Percentiles rank a stretch among this genome's conserved stretches.
Evolutionary conservation across 2,113 vertebrate species (phyloP).

Genomic region (Ondatra zibethicus): DNA sequence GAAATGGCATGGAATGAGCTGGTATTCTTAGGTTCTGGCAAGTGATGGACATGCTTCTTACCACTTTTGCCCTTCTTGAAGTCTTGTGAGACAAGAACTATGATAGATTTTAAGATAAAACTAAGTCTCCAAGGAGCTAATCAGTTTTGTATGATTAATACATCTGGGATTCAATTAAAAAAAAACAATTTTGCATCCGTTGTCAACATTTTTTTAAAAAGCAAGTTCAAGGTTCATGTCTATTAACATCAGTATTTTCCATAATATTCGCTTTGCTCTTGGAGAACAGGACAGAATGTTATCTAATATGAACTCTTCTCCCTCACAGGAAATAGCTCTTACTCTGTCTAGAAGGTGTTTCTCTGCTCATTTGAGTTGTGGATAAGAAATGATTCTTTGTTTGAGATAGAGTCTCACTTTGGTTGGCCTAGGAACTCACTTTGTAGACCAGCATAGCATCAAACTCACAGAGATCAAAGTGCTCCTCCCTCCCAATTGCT

Average conservation of each 20-base stretch:
- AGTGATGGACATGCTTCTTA: neutral
- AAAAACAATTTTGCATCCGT: neutral
- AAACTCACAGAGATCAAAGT: neutral
- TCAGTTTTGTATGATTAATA: neutral
- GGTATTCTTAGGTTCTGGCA: neutral
- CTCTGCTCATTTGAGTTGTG: neutral
- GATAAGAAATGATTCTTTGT: neutral
- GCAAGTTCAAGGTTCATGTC: neutral
- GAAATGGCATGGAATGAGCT: neutral
- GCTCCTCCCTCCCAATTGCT: neutral
- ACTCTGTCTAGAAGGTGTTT: neutral
- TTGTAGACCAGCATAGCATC: neutral
- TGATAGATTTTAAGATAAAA: neutral
- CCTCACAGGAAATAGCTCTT: neutral
- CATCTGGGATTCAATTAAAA: neutral
- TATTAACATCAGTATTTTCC: neutral
- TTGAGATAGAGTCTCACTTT: neutral
- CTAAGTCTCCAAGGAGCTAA: neutral
- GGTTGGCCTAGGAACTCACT: neutral
- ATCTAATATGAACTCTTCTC: neutral
- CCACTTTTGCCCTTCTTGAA: neutral
- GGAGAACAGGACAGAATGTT: neutral
- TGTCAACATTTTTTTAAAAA: neutral
- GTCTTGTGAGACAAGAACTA: neutral
- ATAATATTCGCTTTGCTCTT: neutral